Evolutionary conservation across 2,797 vertebrate species (phyloP).

Genomic region (Lepilemur septentrionalis): DNA sequence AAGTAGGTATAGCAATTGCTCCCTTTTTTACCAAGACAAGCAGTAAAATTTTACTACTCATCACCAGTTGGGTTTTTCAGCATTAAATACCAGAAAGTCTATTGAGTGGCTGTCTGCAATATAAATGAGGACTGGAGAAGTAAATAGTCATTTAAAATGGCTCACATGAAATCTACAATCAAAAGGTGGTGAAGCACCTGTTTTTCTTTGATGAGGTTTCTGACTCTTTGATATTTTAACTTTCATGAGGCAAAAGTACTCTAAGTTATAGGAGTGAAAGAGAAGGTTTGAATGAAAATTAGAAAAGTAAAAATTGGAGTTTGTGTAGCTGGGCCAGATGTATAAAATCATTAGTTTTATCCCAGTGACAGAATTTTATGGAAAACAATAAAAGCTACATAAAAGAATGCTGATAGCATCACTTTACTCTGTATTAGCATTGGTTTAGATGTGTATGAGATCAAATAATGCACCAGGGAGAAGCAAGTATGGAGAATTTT

Average conservation of each 20-base stretch:
- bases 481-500: neutral
- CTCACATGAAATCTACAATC: neutral
- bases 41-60: conserved; percentile 73
- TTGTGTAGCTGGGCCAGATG: conserved; percentile 54
- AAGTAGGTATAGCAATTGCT: conserved; percentile 58
- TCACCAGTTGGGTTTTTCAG: conserved; percentile 50
- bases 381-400: conserved; percentile 73
- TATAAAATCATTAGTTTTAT: conserved; percentile 70
- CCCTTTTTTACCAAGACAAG: conserved; percentile 62
- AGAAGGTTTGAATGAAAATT: conserved; percentile 41
- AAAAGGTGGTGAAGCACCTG: neutral
- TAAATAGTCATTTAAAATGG: neutral
- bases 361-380: conserved; percentile 60
- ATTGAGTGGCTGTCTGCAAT: conserved; percentile 15
- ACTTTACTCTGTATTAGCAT: conserved; percentile 52
- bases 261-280: conserved; percentile 1
- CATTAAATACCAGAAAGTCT: conserved; percentile 49
- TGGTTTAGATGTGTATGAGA: neutral
- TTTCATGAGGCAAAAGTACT: neutral
- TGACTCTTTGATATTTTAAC: conserved; percentile 1
- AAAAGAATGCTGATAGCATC: conserved; percentile 71
- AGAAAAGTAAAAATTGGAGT: conserved; percentile 40
- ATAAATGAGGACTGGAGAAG: neutral
- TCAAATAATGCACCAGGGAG: neutral
- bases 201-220: conserved; percentile 38